A percentile compares a stretch with the other conserved stretches of the same genome.
Evolutionary conservation across 2,113 vertebrate species (phyloP).

Genomic region (Athene noctua): DNA sequence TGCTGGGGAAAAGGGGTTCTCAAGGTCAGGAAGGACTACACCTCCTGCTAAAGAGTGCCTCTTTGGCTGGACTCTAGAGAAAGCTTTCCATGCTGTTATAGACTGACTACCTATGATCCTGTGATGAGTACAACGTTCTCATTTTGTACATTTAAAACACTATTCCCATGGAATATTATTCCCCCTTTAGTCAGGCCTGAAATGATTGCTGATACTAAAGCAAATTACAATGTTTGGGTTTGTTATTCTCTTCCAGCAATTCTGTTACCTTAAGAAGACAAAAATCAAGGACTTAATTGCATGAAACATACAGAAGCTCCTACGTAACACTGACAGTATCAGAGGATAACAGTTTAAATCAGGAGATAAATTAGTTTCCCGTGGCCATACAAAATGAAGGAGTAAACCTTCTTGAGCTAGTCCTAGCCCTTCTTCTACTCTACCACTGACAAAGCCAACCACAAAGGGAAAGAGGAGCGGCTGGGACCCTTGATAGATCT

Average conservation of each 20-base stretch:
- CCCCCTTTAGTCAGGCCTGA: background rate
- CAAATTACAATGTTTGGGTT: background rate
- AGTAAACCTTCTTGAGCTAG: background rate
- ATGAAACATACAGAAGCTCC: background rate
- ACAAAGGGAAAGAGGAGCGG: background rate
- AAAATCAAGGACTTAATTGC: background rate
- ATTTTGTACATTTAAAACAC: background rate
- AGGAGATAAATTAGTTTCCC: background rate
- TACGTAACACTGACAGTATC: background rate
- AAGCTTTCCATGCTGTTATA: background rate
- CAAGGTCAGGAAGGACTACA: background rate
- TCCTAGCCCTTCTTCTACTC: background rate
- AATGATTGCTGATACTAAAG: background rate
- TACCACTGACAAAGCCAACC: background rate
- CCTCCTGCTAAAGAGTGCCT: slow-evolving; percentile 18
- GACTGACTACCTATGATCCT: background rate
- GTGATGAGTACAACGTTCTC: background rate
- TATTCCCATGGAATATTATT: background rate
- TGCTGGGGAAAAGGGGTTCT: background rate
- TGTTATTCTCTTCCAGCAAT: background rate
- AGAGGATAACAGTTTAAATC: background rate
- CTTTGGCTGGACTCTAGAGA: background rate
- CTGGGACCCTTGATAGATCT: background rate
- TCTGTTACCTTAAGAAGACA: background rate
- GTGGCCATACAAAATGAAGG: background rate